A percentile compares a stretch with the other conserved stretches of the same genome.
These are phyloP conservation scores for Rhipidura dahli DNA, from an alignment of 2,113 vertebrate species.

Conservation along the genomic window DNA sequence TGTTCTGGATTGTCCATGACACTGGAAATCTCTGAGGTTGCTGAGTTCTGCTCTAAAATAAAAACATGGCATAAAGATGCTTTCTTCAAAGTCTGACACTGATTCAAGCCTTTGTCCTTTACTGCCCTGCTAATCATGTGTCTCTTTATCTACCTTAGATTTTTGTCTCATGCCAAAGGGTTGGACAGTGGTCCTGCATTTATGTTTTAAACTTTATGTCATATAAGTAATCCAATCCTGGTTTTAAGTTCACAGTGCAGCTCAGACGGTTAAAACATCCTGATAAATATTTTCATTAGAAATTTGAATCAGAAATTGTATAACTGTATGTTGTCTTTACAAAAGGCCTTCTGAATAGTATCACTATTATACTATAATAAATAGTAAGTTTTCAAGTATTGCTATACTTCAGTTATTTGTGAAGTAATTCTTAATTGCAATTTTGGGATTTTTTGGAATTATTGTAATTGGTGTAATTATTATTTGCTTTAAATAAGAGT, in stretches of 20 bases:
- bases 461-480: neutral
- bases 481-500: neutral
- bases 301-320: neutral
- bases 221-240: neutral
- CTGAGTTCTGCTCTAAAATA: too few relatives aligned
- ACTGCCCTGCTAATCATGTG: neutral
- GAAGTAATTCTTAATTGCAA: neutral
- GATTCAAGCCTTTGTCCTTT: neutral
- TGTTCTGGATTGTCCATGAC: neutral
- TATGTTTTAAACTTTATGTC: neutral
- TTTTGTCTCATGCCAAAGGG: neutral
- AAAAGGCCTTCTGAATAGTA: neutral
- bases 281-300: neutral
- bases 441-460: neutral
- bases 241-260: neutral
- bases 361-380: too few relatives aligned
- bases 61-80: neutral
- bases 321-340: neutral
- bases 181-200: neutral
- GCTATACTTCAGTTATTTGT: neutral
- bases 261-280: neutral
- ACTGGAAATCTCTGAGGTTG: neutral
- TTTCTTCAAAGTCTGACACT: neutral
- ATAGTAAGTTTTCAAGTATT: neutral
- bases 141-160: neutral